These are phyloP conservation scores for Drosophila lacicola DNA, from an alignment of 2,888 invertebrate genomes.

Conservation along the genomic window DNA sequence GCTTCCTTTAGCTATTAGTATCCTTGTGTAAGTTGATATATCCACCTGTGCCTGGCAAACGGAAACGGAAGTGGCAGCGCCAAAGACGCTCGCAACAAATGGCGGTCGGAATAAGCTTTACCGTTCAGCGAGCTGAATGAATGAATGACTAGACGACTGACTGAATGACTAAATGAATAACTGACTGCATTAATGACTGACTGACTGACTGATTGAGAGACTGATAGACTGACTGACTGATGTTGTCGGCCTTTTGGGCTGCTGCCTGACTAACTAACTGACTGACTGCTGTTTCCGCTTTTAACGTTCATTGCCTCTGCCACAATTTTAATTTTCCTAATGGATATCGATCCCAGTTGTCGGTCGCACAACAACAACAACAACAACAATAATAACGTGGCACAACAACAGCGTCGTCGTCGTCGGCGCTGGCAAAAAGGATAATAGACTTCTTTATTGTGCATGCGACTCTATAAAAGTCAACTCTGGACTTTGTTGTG, in stretches of 20 bases:
- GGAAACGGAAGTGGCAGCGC: slow-evolving; percentile 65
- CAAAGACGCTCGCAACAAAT: slow-evolving; percentile 54
- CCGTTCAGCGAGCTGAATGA: slow-evolving; percentile 27
- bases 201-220: slow-evolving; percentile 21
- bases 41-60: slow-evolving; percentile 27
- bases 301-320: slow-evolving; percentile 84
- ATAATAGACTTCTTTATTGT: slow-evolving; percentile 84
- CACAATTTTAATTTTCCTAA: slow-evolving; percentile 86
- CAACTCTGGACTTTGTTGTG: slow-evolving; percentile 82
- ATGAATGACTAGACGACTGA: slow-evolving; percentile 23
- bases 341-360: slow-evolving; percentile 85
- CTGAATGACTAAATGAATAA: slow-evolving; percentile 7
- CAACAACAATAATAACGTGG: slow-evolving; percentile 45
- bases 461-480: slow-evolving; percentile 85
- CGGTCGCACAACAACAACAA: slow-evolving; percentile 60
- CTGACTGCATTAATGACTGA: slow-evolving; percentile 11
- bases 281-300: slow-evolving; percentile 76
- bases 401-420: slow-evolving; percentile 18
- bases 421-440: slow-evolving; percentile 73
- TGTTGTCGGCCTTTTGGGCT: slow-evolving; percentile 33
- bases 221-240: slow-evolving; percentile 8
- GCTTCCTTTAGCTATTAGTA: not conserved
- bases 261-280: slow-evolving; percentile 56
- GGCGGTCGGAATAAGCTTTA: slow-evolving; percentile 42
- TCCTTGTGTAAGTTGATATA: slow-evolving; percentile 21